Evolutionary conservation across 2,888 invertebrate genomes (phyloP).

Genomic region (Heterodera filipjevi): DNA sequence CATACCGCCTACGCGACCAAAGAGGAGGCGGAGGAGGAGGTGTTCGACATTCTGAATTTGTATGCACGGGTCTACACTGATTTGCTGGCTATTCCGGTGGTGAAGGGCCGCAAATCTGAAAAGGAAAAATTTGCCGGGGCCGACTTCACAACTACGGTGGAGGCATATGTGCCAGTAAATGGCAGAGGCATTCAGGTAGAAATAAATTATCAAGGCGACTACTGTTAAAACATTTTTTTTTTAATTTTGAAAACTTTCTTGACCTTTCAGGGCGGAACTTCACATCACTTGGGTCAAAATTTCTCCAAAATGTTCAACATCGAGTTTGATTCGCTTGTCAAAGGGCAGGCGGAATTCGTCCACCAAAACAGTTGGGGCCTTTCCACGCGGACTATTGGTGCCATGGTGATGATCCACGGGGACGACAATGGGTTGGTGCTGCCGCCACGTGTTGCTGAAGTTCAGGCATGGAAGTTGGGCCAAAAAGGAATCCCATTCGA

Average conservation of each 20-base stretch:
- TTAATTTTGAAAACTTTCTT: slow-evolving; percentile 11
- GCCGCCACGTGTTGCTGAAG: slow-evolving; percentile 85
- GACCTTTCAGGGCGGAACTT: slow-evolving; percentile 80
- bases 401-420: slow-evolving; percentile 80
- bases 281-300: slow-evolving; percentile 97
- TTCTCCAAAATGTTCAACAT: slow-evolving; percentile 99
- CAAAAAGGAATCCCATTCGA: neutral
- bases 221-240: too few species aligned
- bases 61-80: slow-evolving; percentile 90
- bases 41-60: slow-evolving; percentile 75
- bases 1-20: slow-evolving; percentile 88
- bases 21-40: slow-evolving; percentile 87
- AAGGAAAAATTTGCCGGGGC: slow-evolving; percentile 99
- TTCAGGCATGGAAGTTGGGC: slow-evolving; percentile 72
- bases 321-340: slow-evolving; percentile 85
- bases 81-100: slow-evolving; percentile 87
- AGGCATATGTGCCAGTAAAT: slow-evolving; percentile 78
- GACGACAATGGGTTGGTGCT: slow-evolving; percentile 94
- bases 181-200: slow-evolving; percentile 61
- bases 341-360: slow-evolving; percentile 71
- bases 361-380: slow-evolving; percentile 98
- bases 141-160: slow-evolving; percentile 93
- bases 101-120: slow-evolving; percentile 90
- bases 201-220: too few species aligned
- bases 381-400: slow-evolving; percentile 92